A percentile compares a stretch with the other conserved stretches of the same genome.
phyloP scores from a whole-genome alignment of 1,140 invertebrate genomes.

The Drosophila bifasciata region DNA sequence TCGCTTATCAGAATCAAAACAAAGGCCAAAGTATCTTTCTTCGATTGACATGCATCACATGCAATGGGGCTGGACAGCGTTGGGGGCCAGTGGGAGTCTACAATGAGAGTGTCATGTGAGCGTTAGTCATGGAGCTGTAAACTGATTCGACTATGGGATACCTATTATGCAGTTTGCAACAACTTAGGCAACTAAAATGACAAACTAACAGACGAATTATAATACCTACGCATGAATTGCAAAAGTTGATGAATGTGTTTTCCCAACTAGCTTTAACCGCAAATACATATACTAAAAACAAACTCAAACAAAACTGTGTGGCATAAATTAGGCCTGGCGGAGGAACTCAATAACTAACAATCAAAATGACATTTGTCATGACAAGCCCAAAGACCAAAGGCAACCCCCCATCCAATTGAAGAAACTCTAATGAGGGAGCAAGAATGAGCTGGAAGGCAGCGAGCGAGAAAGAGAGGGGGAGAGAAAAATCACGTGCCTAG shows the following conservation, averaged over 20 bases:
- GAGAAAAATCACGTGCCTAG: slow-evolving; percentile 46
- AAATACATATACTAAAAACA: slow-evolving; percentile 37
- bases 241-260: slow-evolving; percentile 1
- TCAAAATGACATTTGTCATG: slow-evolving; percentile 33
- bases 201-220: neutral
- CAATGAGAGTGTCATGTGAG: slow-evolving; percentile 27
- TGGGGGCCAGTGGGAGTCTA: neutral
- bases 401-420: slow-evolving; percentile 18
- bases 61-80: slow-evolving; percentile 5
- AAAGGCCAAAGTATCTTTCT: neutral
- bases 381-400: slow-evolving; percentile 20
- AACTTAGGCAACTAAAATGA: too few relatives aligned
- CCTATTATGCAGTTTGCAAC: too few relatives aligned
- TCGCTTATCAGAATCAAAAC: slow-evolving; percentile 30
- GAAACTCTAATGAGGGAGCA: slow-evolving; percentile 22
- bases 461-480: neutral
- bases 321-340: slow-evolving; percentile 31
- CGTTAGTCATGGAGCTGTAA: slow-evolving; percentile 9
- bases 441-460: neutral
- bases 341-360: slow-evolving; percentile 16
- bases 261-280: slow-evolving; percentile 25
- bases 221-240: neutral
- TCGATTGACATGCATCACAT: slow-evolving; percentile 30
- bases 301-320: slow-evolving; percentile 37
- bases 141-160: too few relatives aligned